Evolutionary conservation across 2,113 vertebrate species (phyloP).

Genomic region (Colinus virginianus): DNA sequence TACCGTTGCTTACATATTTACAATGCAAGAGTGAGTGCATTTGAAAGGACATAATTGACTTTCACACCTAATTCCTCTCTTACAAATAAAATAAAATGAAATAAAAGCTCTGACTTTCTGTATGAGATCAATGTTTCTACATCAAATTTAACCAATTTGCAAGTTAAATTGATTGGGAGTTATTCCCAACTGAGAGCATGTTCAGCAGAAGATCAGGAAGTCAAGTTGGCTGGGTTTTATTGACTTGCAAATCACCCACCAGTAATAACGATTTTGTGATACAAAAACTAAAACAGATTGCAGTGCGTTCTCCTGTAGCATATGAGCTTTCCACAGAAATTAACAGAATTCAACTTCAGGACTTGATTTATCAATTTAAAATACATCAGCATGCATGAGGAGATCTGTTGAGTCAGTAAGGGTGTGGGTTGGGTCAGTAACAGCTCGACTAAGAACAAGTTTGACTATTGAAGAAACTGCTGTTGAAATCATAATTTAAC

Average conservation of each 20-base stretch:
- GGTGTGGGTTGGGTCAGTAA: not conserved
- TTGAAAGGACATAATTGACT: not conserved
- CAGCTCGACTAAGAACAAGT: not conserved
- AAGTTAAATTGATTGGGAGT: not conserved
- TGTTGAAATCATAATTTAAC: not conserved
- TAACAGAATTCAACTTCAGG: not conserved
- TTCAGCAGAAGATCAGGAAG: not conserved
- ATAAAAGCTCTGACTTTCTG: not conserved
- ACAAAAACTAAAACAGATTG: conserved; percentile 2
- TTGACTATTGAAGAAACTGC: not conserved
- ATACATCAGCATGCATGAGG: not conserved
- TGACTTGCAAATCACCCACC: conserved; percentile 22
- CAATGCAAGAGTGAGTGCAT: not conserved
- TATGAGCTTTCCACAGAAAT: not conserved
- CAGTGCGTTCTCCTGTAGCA: not conserved
- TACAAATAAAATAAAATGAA: not conserved
- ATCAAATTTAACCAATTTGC: not conserved
- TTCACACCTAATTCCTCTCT: not conserved
- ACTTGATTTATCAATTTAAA: not conserved
- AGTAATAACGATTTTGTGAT: conserved; percentile 11
- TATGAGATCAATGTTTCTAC: conserved; percentile 8
- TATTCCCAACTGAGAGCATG: conserved; percentile 1
- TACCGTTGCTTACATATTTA: not conserved
- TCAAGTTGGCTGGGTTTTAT: not conserved
- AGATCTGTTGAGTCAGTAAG: not conserved